phyloP scores from a whole-genome alignment of 2,113 vertebrate species.

The Laterallus jamaicensis region DNA sequence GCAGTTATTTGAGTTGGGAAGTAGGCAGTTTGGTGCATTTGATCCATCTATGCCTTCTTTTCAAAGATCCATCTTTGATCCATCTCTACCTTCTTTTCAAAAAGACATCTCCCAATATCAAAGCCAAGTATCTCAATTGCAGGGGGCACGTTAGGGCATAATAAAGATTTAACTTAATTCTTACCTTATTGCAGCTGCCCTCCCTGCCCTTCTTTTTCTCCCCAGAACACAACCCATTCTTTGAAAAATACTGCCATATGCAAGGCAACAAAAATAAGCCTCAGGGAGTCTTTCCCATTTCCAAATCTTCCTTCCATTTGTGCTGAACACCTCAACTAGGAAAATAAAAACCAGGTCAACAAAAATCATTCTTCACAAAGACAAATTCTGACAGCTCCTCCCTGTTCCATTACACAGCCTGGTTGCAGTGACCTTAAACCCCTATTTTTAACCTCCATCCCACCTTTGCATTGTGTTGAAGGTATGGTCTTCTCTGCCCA shows the following conservation, averaged over 20 bases:
- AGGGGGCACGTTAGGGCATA: not conserved
- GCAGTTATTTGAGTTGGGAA: not conserved
- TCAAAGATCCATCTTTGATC: not conserved
- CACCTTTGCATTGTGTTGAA: not conserved
- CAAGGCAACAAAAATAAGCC: not conserved
- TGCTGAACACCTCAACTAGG: not conserved
- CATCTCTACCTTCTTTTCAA: not conserved
- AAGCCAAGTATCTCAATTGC: not conserved
- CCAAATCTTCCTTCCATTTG: not conserved
- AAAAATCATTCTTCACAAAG: constrained; percentile 1
- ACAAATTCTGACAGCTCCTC: not conserved
- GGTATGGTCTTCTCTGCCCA: not conserved
- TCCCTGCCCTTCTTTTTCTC: not conserved
- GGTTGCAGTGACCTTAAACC: not conserved
- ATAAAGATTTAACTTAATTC: not conserved
- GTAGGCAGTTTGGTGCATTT: not conserved
- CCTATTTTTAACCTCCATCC: not conserved
- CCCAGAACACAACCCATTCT: not conserved
- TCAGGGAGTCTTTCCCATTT: not conserved
- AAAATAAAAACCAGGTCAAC: not conserved
- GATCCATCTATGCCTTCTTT: not conserved
- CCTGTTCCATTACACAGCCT: not conserved
- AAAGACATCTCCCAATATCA: not conserved
- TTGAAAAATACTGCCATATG: not conserved
- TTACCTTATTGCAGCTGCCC: not conserved